Evolutionary conservation across 2,113 vertebrate species (phyloP).

Genomic region (Mesocricetus auratus): DNA sequence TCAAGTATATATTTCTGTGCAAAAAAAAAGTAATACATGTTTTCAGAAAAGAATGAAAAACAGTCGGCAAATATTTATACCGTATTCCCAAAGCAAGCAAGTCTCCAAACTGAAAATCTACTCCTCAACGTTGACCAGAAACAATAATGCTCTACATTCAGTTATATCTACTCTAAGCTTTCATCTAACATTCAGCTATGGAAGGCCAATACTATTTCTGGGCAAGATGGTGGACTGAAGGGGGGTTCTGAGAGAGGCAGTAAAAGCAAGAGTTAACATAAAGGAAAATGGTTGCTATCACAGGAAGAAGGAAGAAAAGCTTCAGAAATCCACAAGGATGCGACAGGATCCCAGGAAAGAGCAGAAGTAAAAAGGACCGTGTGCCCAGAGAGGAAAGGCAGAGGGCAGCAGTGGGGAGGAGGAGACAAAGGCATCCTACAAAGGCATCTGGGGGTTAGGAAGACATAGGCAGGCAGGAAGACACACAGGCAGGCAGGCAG

Average conservation of each 20-base stretch:
- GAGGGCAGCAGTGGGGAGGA: not conserved
- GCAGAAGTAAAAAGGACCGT: not conserved
- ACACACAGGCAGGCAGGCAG: no score
- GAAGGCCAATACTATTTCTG: conserved; percentile 3
- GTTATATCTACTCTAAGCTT: not conserved
- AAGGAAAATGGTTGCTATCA: not conserved
- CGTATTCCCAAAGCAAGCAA: conserved; percentile 30
- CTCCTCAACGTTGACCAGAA: not conserved
- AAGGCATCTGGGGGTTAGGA: not conserved
- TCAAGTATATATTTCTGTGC: conserved; percentile 41
- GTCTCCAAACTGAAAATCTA: not conserved
- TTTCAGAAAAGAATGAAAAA: conserved; percentile 63
- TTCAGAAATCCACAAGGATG: not conserved
- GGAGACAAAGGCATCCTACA: not conserved
- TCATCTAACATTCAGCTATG: not conserved
- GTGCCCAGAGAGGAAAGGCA: not conserved
- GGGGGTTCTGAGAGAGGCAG: not conserved
- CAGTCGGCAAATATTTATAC: not conserved
- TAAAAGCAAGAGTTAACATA: not conserved
- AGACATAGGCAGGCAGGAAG: not conserved
- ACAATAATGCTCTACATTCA: conserved; percentile 27
- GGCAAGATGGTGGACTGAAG: not conserved
- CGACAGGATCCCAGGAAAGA: no score
- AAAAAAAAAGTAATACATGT: conserved; percentile 34
- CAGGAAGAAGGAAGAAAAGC: not conserved